Base-by-base conservation (phyloP, 2,113 vertebrate species). In the Catharus minimus region DNA sequence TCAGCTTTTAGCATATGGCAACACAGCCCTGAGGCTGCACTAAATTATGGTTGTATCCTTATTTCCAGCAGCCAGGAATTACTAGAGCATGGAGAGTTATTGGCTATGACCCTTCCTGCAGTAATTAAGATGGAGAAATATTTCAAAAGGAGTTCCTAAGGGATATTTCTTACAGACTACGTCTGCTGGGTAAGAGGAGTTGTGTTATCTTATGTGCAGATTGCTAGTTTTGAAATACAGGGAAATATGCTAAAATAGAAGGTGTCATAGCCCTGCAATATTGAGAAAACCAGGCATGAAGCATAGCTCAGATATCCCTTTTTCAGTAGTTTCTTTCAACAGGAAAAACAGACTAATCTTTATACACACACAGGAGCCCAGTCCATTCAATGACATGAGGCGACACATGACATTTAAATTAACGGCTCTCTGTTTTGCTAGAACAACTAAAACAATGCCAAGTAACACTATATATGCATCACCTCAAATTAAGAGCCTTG, bases 391-490 rank as follows among this genome's bases (percentile, higher is more conserved):
- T 50, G 53, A 90, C 39, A 83, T 52, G 15, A 89, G n/a, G 58
- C 72, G 76, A 58, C n/a, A 47, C 13, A 20, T 39, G 88, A 83
- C 15, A 69, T 77, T 92, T 92, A 56, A 57, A 78, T 39, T 49
- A 89, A 89, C 28, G 16, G 36, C 78, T 65, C 41, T 49, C 53
- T 86, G n/a, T 92, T 93, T 96, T 87, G n/a, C 61, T 91, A 77
- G 82, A 96, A 94, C 76, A 92, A 81, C 76, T 88, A 73, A 52
- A 79, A 89, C 57, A 93, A 92, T 92, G 8, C 5, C 52, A 92
- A 69, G 27, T 38, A 86, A n/a, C 10, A 64, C 41, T 55, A 87
- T 69, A 91, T 73, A 76, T 88, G 27, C 58, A 90, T 55, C 47
- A 61, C 30, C 67, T 85, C 72, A 90, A 93, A 95, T 76, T 53